phyloP scores from a whole-genome alignment of 2,113 vertebrate species.

The Erpornis zantholeuca region DNA sequence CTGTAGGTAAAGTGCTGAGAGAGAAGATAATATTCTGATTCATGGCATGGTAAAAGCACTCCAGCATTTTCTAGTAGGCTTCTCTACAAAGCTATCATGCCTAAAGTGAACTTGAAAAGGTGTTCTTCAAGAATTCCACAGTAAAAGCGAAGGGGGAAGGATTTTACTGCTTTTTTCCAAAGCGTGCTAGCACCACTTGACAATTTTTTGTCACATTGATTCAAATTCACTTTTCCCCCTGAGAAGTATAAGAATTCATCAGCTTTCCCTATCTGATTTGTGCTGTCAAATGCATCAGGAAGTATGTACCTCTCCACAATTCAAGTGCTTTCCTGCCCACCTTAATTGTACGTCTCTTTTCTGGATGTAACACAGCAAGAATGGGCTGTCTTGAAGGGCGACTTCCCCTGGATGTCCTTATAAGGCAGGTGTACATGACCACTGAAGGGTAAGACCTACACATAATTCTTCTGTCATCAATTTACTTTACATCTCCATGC shows the following conservation, averaged over 20 bases:
- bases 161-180: not conserved
- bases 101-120: not conserved
- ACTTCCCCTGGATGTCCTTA: slow-evolving; percentile 33
- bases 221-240: slow-evolving; percentile 62
- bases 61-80: not conserved
- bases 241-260: slow-evolving; percentile 68
- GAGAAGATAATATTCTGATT: not conserved
- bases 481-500: not conserved
- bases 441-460: not conserved
- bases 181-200: slow-evolving; percentile 15
- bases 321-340: slow-evolving; percentile 61
- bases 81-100: not conserved
- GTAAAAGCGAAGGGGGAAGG: not conserved
- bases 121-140: not conserved
- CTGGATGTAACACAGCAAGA: slow-evolving; percentile 38
- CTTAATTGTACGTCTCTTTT: slow-evolving; percentile 64
- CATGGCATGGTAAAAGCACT: not conserved
- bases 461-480: not conserved
- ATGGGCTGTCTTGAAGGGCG: slow-evolving; percentile 8
- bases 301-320: slow-evolving; percentile 61
- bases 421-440: not conserved
- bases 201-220: slow-evolving; percentile 67
- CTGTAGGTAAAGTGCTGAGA: not conserved
- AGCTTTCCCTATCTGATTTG: slow-evolving; percentile 65
- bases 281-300: slow-evolving; percentile 72